phyloP scores from a whole-genome alignment of 2,888 invertebrate species.

The Gortyna flavago region DNA sequence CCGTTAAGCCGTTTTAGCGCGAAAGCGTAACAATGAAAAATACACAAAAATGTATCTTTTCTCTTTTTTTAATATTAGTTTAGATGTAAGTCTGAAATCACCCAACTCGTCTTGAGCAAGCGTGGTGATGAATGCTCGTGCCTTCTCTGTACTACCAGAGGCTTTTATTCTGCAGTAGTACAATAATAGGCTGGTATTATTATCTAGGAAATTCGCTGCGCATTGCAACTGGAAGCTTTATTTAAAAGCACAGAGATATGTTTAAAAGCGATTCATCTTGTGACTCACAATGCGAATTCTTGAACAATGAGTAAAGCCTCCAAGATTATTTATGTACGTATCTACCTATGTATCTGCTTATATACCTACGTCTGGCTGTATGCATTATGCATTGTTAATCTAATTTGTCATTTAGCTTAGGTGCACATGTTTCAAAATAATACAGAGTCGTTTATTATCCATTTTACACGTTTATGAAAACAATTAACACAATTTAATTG shows the following conservation, averaged over 20 bases:
- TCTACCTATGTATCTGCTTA: background rate
- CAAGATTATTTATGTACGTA: background rate
- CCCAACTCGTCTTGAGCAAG: too few species aligned
- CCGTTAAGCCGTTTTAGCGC: too few species aligned
- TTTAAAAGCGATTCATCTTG: constrained; percentile 35
- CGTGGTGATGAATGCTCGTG: background rate
- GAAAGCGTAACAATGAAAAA: too few species aligned
- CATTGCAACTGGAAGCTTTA: constrained; percentile 7
- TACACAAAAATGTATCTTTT: too few species aligned
- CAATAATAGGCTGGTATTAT: background rate
- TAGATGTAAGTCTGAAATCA: too few species aligned
- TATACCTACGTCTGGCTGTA: background rate
- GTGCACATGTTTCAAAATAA: background rate
- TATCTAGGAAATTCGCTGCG: background rate
- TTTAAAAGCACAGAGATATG: constrained; percentile 24
- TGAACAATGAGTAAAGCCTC: constrained; percentile 48
- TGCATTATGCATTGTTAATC: background rate
- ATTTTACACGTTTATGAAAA: background rate
- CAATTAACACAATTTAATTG: background rate
- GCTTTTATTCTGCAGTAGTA: too few species aligned
- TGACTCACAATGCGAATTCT: constrained; percentile 58
- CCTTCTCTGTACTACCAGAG: too few species aligned
- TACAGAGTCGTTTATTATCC: too few species aligned
- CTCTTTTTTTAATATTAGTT: too few species aligned
- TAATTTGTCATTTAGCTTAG: background rate